These are phyloP conservation scores for Microplitis manilae DNA, from an alignment of 2,888 invertebrate species.

Conservation along the genomic window DNA sequence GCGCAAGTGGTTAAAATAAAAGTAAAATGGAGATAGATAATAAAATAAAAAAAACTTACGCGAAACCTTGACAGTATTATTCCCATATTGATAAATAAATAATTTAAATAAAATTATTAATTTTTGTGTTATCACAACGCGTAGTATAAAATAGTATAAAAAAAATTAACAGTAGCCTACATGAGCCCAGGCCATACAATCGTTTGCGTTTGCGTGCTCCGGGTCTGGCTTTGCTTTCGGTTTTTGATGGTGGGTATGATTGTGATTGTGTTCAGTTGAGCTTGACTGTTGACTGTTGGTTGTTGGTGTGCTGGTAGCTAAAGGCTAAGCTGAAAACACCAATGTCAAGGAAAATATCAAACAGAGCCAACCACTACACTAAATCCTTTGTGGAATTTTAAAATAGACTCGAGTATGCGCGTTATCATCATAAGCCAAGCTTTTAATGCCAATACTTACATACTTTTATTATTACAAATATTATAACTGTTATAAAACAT, in stretches of 20 bases:
- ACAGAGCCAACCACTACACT: background rate
- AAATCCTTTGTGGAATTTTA: slow-evolving; percentile 44
- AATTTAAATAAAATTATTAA: background rate
- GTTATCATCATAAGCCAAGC: slow-evolving; percentile 28
- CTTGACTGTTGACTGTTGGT: background rate
- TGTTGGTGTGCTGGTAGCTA: slow-evolving; percentile 10
- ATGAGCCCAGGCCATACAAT: background rate
- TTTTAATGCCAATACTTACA: background rate
- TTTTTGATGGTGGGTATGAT: background rate
- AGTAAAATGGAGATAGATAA: slow-evolving; percentile 19
- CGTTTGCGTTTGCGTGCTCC: background rate
- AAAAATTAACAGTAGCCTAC: background rate
- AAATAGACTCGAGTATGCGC: slow-evolving; percentile 52
- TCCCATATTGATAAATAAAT: slow-evolving; percentile 56
- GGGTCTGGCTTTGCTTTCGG: background rate
- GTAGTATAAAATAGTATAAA: background rate
- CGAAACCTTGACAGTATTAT: slow-evolving; percentile 65
- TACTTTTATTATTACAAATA: background rate
- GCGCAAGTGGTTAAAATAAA: slow-evolving; percentile 32
- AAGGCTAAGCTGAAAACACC: background rate
- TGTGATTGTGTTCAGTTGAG: background rate
- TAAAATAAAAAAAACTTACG: slow-evolving; percentile 56
- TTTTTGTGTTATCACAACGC: background rate
- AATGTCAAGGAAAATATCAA: slow-evolving; percentile 28
- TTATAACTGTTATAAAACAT: too few relatives aligned